Percentiles rank a stretch among this genome's conserved stretches.
phyloP scores from a whole-genome alignment of 2,113 vertebrate species.

The Alligator sinensis region DNA sequence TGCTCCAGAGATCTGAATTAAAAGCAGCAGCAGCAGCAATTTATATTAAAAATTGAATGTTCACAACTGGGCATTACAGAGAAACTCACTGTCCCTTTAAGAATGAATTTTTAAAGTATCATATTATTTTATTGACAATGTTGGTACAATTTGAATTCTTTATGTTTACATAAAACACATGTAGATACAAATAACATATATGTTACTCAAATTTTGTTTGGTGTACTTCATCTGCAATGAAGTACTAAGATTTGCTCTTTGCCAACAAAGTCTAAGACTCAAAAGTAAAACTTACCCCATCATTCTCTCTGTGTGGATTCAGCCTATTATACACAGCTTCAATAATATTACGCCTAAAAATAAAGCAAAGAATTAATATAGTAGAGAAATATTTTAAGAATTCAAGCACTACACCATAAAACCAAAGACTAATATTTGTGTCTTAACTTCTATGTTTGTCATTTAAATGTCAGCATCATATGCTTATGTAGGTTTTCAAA shows the following conservation, averaged over 20 bases:
- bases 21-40: neutral
- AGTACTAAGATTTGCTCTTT: neutral
- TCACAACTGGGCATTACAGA: neutral
- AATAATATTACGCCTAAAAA: conserved; percentile 93
- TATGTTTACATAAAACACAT: neutral
- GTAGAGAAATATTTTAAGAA: neutral
- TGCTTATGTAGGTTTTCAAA: neutral
- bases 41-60: neutral
- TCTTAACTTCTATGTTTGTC: neutral
- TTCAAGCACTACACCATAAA: neutral
- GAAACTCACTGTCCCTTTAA: neutral
- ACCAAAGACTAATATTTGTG: neutral
- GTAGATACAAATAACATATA: neutral
- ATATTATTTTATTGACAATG: neutral
- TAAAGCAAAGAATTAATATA: neutral
- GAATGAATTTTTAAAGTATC: neutral
- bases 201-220: neutral
- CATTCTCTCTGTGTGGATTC: conserved; percentile 96
- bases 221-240: neutral
- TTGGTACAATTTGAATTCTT: neutral
- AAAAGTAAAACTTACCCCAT: conserved; percentile 91
- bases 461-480: neutral
- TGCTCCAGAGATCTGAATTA: neutral
- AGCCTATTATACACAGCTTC: conserved; percentile 97
- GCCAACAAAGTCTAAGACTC: conserved; percentile 38